phyloP scores from a whole-genome alignment of 2,888 invertebrate genomes.

The Rhagonycha lutea region DNA sequence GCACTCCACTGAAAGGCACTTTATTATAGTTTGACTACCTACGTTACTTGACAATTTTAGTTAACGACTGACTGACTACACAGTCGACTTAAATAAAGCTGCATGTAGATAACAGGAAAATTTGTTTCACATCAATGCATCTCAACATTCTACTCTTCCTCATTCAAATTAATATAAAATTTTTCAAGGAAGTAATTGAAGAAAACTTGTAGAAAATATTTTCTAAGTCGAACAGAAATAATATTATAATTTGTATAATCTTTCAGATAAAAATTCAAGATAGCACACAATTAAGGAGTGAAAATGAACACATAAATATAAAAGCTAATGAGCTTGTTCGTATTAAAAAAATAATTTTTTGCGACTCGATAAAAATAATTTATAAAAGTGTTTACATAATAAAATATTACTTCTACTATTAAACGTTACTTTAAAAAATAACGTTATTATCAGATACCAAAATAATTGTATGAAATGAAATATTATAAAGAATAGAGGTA shows the following conservation, averaged over 20 bases:
- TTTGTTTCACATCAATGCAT: no score
- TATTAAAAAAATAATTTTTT: background rate
- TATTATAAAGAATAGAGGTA: background rate
- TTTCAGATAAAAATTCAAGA: no score
- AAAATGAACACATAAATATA: background rate
- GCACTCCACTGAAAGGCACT: background rate
- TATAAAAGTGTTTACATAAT: background rate
- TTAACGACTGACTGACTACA: no score
- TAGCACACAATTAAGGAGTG: background rate
- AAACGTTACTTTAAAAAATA: background rate
- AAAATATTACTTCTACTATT: background rate
- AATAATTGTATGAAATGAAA: background rate
- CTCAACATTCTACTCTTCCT: no score
- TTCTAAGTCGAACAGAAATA: no score
- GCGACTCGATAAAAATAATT: background rate
- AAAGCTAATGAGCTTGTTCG: background rate
- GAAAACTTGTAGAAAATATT: no score
- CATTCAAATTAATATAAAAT: no score
- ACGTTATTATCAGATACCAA: background rate
- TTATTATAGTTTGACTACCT: background rate
- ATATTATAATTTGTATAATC: no score
- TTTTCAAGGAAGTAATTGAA: no score
- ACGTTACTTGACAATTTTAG: background rate
- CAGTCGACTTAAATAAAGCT: no score
- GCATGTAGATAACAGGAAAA: no score